Evolutionary conservation across 2,888 invertebrate genomes (phyloP).

Genomic region (Macrophya alboannulata): DNA sequence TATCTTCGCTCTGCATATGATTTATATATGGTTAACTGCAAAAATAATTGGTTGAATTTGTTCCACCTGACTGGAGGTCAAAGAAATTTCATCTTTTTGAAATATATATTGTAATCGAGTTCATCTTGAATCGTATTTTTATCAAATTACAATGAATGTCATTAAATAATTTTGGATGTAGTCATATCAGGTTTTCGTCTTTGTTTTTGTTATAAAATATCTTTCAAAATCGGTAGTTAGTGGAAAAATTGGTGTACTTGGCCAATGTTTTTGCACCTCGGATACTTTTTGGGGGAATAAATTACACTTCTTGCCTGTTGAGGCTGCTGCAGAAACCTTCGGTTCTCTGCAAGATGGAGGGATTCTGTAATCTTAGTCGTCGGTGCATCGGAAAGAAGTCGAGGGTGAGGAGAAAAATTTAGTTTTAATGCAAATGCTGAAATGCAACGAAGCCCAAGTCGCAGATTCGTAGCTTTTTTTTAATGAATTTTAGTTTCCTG

Average conservation of each 20-base stretch:
- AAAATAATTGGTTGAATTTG: too few species aligned
- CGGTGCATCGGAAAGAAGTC: conserved; percentile 18
- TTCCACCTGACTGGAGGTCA: too few species aligned
- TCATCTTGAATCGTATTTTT: too few species aligned
- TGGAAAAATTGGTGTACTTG: conserved; percentile 5
- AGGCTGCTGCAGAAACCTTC: not conserved
- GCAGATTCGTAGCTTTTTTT: not conserved
- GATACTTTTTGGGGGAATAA: conserved; percentile 22
- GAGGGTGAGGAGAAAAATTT: conserved; percentile 4
- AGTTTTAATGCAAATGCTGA: conserved; percentile 28
- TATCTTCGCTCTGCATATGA: too few species aligned
- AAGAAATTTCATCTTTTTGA: too few species aligned
- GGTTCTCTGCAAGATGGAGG: not conserved
- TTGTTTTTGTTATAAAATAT: too few species aligned
- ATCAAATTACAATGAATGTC: too few species aligned
- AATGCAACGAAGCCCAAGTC: not conserved
- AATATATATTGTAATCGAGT: too few species aligned
- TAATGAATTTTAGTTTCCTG: not conserved
- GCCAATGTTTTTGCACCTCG: not conserved
- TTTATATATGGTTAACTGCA: too few species aligned
- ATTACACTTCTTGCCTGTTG: conserved; percentile 37
- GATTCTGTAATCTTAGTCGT: conserved; percentile 30
- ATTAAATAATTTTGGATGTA: too few species aligned
- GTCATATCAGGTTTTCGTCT: too few species aligned
- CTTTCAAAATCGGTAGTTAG: too few species aligned